These are phyloP conservation scores for Lissonota sp. DNA, from an alignment of 2,888 invertebrate genomes.

Conservation along the genomic window DNA sequence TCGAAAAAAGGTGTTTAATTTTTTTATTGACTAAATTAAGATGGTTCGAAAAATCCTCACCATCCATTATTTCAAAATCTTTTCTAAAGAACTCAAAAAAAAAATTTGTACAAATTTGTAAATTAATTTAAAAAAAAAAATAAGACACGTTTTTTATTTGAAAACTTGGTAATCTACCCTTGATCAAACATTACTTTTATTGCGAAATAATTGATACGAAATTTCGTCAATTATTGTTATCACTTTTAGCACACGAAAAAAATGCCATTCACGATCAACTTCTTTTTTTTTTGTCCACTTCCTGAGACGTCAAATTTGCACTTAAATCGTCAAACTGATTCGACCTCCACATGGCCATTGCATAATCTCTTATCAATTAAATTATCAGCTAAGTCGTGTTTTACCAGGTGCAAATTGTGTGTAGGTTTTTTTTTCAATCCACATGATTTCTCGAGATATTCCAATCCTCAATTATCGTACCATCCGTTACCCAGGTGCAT, in stretches of 20 bases:
- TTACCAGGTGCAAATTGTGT: slow-evolving; percentile 53
- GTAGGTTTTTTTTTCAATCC: neutral
- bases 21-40: no score
- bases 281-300: slow-evolving; percentile 34
- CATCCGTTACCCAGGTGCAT: neutral
- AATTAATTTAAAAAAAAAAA: no score
- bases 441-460: neutral
- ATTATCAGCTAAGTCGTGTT: slow-evolving; percentile 16
- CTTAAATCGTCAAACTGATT: slow-evolving; percentile 12
- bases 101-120: no score
- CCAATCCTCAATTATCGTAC: neutral
- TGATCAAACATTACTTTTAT: no score
- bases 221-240: slow-evolving; percentile 8
- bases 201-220: neutral
- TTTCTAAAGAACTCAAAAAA: no score
- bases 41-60: no score
- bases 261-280: neutral
- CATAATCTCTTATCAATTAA: slow-evolving; percentile 30
- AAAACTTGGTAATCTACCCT: no score
- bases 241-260: slow-evolving; percentile 6
- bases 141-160: no score
- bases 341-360: slow-evolving; percentile 53
- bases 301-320: slow-evolving; percentile 39
- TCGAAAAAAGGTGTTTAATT: no score
- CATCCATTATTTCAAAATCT: no score